Evolutionary conservation across 2,113 vertebrate genomes (phyloP).

Genomic region (Nanorana parkeri): DNA sequence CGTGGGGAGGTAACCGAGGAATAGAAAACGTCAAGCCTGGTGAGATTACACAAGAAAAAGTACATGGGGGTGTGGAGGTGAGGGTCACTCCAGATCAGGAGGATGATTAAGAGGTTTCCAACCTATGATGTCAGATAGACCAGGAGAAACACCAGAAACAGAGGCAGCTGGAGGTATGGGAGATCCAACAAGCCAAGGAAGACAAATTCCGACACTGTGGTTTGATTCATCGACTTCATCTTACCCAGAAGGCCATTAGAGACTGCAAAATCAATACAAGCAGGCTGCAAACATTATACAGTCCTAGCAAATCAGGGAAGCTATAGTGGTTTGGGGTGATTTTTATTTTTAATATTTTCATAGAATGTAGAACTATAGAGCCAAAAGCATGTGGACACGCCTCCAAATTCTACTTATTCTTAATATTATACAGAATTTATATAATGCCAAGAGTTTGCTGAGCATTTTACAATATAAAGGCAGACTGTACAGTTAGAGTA

Average conservation of each 20-base stretch:
- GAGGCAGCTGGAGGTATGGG: not conserved
- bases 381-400: too few relatives aligned
- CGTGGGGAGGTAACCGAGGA: slow-evolving; percentile 63
- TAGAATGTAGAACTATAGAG: too few relatives aligned
- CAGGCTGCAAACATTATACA: not conserved
- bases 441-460: too few relatives aligned
- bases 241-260: not conserved
- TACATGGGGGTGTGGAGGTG: slow-evolving; percentile 59
- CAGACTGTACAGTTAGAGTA: too few relatives aligned
- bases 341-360: too few relatives aligned
- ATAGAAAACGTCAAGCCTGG: slow-evolving; percentile 60
- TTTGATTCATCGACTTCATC: slow-evolving; percentile 24
- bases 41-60: too few relatives aligned
- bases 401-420: too few relatives aligned
- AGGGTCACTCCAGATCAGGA: slow-evolving; percentile 14
- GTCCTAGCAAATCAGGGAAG: not conserved
- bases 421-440: too few relatives aligned
- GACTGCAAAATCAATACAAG: not conserved
- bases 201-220: slow-evolving; percentile 18
- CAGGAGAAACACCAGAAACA: slow-evolving; percentile 26
- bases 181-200: slow-evolving; percentile 17
- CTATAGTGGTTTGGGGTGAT: too few relatives aligned
- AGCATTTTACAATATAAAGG: too few relatives aligned
- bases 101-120: slow-evolving; percentile 28
- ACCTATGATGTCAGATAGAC: slow-evolving; percentile 9